phyloP scores from a whole-genome alignment of 2,797 vertebrate species.

The Scarus forsteni region DNA sequence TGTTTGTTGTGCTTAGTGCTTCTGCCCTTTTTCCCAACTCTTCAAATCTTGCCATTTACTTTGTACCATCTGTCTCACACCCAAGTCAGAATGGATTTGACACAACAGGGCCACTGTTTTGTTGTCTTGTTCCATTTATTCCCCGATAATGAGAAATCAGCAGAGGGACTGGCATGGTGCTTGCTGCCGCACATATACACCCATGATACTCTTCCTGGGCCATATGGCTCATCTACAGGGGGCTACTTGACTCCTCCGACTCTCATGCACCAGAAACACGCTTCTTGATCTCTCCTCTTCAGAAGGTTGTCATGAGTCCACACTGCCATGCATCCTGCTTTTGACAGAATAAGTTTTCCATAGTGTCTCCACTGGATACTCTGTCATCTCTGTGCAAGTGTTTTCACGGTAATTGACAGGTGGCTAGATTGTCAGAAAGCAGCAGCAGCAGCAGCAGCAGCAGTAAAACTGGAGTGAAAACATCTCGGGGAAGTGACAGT shows the following conservation, averaged over 20 bases:
- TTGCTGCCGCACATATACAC: constrained; percentile 71
- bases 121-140: constrained; percentile 87
- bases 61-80: constrained; percentile 84
- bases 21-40: constrained; percentile 65
- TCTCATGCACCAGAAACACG: constrained; percentile 61
- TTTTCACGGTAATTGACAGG: constrained; percentile 50
- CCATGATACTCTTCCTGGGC: constrained; percentile 72
- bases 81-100: constrained; percentile 77
- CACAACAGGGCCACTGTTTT: constrained; percentile 80
- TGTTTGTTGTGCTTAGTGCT: constrained; percentile 65
- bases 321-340: constrained; percentile 27
- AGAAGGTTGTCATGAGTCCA: constrained; percentile 41
- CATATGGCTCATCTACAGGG: constrained; percentile 82
- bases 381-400: constrained; percentile 35
- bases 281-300: constrained; percentile 67
- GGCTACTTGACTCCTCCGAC: constrained; percentile 75
- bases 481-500: constrained; percentile 8
- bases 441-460: constrained; percentile 5
- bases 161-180: constrained; percentile 75
- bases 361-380: constrained; percentile 16
- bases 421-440: constrained; percentile 49
- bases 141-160: constrained; percentile 82
- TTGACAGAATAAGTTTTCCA: constrained; percentile 48
- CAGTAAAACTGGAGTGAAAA: constrained; percentile 26
- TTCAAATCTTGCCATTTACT: constrained; percentile 79